A percentile compares a stretch with the other conserved stretches of the same genome.
phyloP scores from a whole-genome alignment of 2,888 invertebrate genomes.

The Amorpha juglandis region DNA sequence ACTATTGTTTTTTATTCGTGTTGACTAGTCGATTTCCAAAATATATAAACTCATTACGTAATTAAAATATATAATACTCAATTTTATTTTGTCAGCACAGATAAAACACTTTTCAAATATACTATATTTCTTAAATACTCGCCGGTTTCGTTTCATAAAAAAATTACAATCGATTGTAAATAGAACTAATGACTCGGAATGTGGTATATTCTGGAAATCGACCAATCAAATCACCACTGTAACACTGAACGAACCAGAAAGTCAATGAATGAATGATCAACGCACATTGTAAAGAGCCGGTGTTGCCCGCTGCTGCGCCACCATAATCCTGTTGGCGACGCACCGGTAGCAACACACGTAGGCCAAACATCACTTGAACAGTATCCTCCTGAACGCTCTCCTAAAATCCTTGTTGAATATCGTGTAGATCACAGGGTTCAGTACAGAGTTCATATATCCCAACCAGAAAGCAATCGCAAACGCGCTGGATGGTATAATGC shows the following conservation, averaged over 20 bases:
- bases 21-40: neutral
- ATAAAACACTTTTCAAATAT: neutral
- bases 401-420: conserved; percentile 99
- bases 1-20: conserved; percentile 2
- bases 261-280: conserved; percentile 46
- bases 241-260: conserved; percentile 17
- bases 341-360: conserved; percentile 93
- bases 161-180: no score
- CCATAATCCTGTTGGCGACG: conserved; percentile 86
- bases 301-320: conserved; percentile 86
- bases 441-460: conserved; percentile 98
- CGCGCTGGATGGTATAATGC: conserved; percentile 91
- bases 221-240: conserved; percentile 10
- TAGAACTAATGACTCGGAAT: no score
- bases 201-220: neutral
- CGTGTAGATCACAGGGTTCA: conserved; percentile 98
- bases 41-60: neutral
- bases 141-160: no score
- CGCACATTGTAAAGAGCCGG: conserved; percentile 85
- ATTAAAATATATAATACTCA: no score
- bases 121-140: no score
- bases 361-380: conserved; percentile 97
- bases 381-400: conserved; percentile 96
- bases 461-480: conserved; percentile 98
- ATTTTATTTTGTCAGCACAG: no score